Conservation (phyloP, 2,888 invertebrate genomes). For the Sisyra terminalis region DNA sequence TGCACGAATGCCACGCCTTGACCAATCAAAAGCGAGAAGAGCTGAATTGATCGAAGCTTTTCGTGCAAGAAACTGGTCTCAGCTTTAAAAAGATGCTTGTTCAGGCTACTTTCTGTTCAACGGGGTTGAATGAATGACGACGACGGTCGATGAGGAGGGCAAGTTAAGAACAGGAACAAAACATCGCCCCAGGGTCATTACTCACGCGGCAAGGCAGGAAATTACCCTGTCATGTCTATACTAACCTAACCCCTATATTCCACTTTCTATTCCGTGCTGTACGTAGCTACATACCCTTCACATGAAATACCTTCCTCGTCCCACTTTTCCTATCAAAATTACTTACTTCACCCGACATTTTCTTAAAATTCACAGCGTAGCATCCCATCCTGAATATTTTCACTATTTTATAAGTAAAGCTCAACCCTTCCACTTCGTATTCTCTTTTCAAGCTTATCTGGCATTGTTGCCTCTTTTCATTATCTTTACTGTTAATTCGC, state of each 20-base stretch:
- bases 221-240: slow-evolving; percentile 9
- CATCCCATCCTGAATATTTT: too few species aligned
- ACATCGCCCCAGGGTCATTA: slow-evolving; percentile 9
- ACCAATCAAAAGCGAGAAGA: slow-evolving; percentile 5
- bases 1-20: slow-evolving; percentile 8
- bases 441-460: too few species aligned
- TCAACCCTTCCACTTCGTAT: too few species aligned
- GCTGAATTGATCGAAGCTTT: slow-evolving; percentile 8
- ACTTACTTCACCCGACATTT: not conserved
- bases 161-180: slow-evolving; percentile 8
- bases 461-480: too few species aligned
- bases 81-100: slow-evolving; percentile 8
- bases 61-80: slow-evolving; percentile 7
- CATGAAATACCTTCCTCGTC: not conserved
- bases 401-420: too few species aligned
- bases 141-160: too few species aligned
- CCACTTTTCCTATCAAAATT: not conserved
- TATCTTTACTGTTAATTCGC: too few species aligned
- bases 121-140: not conserved
- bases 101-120: not conserved
- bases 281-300: not conserved
- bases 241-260: slow-evolving; percentile 5
- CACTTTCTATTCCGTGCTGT: slow-evolving; percentile 1
- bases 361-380: not conserved
- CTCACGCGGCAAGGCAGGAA: slow-evolving; percentile 9